These are phyloP conservation scores for Scomber japonicus DNA, from an alignment of 2,113 vertebrate genomes.

Conservation along the genomic window DNA sequence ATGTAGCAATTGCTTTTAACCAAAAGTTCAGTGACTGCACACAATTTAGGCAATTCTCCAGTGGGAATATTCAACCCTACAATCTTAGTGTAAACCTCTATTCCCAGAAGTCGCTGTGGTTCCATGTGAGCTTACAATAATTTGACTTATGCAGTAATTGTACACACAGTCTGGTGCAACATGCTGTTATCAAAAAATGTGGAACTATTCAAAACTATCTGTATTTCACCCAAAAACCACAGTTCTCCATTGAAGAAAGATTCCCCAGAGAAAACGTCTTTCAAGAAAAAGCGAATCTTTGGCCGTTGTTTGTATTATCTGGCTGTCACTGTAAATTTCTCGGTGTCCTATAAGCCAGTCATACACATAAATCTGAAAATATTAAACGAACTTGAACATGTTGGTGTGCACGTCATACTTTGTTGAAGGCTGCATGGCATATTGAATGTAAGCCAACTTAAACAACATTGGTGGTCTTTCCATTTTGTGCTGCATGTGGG, in stretches of 20 bases:
- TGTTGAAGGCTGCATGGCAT: neutral
- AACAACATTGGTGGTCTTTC: slow-evolving; percentile 59
- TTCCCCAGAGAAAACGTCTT: slow-evolving; percentile 39
- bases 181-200: neutral
- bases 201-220: neutral
- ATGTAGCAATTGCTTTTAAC: neutral
- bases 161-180: neutral
- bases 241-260: neutral
- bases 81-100: too few species aligned
- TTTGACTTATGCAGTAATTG: neutral
- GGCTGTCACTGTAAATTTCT: neutral
- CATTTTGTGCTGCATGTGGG: neutral
- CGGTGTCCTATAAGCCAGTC: neutral
- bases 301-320: neutral
- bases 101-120: too few species aligned
- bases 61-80: neutral
- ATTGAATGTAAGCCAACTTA: slow-evolving; percentile 29
- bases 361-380: slow-evolving; percentile 1
- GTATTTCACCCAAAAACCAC: neutral
- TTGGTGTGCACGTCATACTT: neutral
- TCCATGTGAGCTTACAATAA: too few species aligned
- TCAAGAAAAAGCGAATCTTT: slow-evolving; percentile 18
- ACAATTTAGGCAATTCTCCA: neutral
- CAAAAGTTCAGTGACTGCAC: neutral
- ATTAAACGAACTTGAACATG: neutral